Evolutionary conservation across 2,113 vertebrate species (phyloP), one percentile per base, ranked within the genome.

Genomic region (Sakesphorus luctuosus): DNA sequence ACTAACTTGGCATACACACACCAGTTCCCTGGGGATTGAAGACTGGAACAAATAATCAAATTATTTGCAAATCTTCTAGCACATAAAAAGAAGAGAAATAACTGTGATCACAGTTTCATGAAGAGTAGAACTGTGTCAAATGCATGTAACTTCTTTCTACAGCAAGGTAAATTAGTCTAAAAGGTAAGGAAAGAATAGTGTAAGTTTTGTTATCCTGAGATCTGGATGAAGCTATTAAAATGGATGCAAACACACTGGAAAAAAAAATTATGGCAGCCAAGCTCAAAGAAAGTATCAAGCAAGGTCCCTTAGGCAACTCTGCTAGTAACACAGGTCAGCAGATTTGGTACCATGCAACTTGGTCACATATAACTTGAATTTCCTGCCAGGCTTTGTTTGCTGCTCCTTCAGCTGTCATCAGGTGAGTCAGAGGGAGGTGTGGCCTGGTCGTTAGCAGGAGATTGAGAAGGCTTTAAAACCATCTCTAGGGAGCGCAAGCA

Each of bases 31-130:
- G 21, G 18, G 28, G 72, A 82, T 0, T 82, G 44, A 91, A 69
- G 46, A 85, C 31, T 90, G 67, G 53, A 94, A 88, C 63, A 93
- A 95, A 81, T 84, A 84, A 84, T 61, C 53, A 88, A 91, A 84
- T 84, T 89, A 91, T 68, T 67, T 83, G 56, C 63, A 79, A 87
- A 92, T 62, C 43, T 84, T 55, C 71, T 33, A 62, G 40, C 91
- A 81, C n/a, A 86, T 62, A 65, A 90, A 90, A 90, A 90, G 43
- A 38, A 88, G 36, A 83, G 59, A 84, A 86, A 35, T 62, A 93
- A 86, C 43, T 84, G 25, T 1, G 1, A 66, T 35, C 7, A 58
- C 3, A 4, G 23, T 74, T 80, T 90, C 55, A 76, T 62, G 68
- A 69, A 35, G 63, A 59, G 31, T 36, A 90, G 53, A 80, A 90